Conservation (phyloP, 2,888 invertebrate genomes). For the Encarsia formosa region DNA sequence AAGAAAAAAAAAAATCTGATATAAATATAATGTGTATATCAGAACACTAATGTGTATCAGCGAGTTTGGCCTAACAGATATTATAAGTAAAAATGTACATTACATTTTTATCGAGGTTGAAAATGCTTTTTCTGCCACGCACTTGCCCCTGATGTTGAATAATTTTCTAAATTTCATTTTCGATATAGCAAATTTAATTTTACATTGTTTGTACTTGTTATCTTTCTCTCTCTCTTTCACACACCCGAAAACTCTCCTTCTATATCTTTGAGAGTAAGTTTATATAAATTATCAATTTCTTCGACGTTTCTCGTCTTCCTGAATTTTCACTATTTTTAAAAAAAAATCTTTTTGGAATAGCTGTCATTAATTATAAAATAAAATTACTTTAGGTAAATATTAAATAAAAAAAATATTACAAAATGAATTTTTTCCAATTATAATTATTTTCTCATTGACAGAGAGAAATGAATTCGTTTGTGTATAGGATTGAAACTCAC, state of each 20-base stretch:
- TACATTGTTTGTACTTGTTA: not conserved
- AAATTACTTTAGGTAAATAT: not conserved
- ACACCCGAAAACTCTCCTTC: conserved; percentile 2
- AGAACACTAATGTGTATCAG: conserved; percentile 42
- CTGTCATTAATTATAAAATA: conserved; percentile 7
- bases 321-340: conserved; percentile 18
- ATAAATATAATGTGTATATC: conserved; percentile 22
- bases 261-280: conserved; percentile 2
- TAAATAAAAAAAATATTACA: conserved; percentile 3
- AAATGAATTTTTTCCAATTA: too few species aligned
- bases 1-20: conserved; percentile 1
- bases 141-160: conserved; percentile 5
- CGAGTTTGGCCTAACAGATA: conserved; percentile 43
- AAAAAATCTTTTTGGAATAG: conserved; percentile 17
- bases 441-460: too few species aligned
- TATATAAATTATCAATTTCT: conserved; percentile 10
- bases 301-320: conserved; percentile 29
- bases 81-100: conserved; percentile 4
- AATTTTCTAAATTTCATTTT: not conserved
- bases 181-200: not conserved
- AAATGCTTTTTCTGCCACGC: conserved; percentile 15
- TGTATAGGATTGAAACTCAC: not conserved
- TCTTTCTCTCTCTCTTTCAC: conserved; percentile 3
- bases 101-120: conserved; percentile 21
- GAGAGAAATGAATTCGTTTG: too few species aligned